Evolutionary conservation across 2,113 vertebrate species (phyloP), one percentile per base, ranked within the genome.

Genomic region (human): DNA sequence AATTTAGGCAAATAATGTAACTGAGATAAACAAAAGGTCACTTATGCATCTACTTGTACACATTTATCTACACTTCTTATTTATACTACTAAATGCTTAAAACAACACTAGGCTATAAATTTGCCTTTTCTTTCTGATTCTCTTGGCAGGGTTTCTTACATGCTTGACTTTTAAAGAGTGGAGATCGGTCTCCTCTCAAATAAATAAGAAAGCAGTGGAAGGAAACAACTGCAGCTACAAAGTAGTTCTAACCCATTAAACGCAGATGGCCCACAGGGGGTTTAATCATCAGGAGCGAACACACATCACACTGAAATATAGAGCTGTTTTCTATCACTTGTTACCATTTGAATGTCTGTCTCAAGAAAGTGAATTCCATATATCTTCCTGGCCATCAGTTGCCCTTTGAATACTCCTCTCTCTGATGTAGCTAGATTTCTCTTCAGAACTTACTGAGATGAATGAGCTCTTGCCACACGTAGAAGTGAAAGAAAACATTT

Each of bases 311-410:
- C 98, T 98, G 98, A 99, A 99, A 98, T 99, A 98, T 98, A 98
- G 99, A 98, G 98, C 99, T 99, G 99, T 99, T 99, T 99, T 99
- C 98, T 99, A 98, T 99, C 99, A 99, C 98, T 99, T 99, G 98
- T 98, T 99, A 99, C 99, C 98, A 98, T 98, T 99, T 98, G 98
- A 99, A 98, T 98, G 99, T 98, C 98, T 98, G 98, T 99, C 98
- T 97, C 99, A 98, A 98, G 98, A 99, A 99, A 99, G 99, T 99
- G 98, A 99, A 98, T 98, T 98, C 98, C 98, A 99, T 99, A 98
- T 99, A 99, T 99, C 99, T 99, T 98, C 95, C 97, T 99, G 99
- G 99, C 99, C 99, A 99, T 99, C 99, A 98, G 99, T 98, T 99
- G 99, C 99, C 98, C 99, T 98, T 98, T 98, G 98, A 98, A 98